Percentiles rank a stretch among this genome's conserved stretches.
These are phyloP conservation scores for Talpa occidentalis DNA, from an alignment of 2,113 vertebrate species.

Conservation along the genomic window DNA sequence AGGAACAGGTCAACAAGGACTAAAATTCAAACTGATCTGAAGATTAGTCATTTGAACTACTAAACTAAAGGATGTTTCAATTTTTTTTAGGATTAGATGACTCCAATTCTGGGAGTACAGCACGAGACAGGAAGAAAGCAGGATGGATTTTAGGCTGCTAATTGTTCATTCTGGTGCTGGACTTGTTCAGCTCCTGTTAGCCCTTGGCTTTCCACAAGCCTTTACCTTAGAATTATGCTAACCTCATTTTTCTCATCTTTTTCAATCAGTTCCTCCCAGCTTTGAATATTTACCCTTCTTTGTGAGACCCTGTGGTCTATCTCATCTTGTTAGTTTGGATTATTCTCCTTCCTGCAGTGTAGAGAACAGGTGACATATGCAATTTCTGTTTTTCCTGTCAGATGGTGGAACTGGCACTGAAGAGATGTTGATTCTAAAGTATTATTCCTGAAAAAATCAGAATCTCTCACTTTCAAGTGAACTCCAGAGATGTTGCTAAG, in stretches of 20 bases:
- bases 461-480: not conserved
- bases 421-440: conserved; percentile 36
- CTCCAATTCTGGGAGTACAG: not conserved
- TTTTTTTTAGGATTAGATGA: not conserved
- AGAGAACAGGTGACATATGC: not conserved
- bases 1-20: not conserved
- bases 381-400: conserved; percentile 65
- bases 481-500: not conserved
- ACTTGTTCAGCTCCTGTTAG: not conserved
- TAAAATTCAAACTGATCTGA: not conserved
- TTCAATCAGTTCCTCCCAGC: not conserved
- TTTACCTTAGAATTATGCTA: not conserved
- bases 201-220: not conserved
- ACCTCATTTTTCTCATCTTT: conserved; percentile 19
- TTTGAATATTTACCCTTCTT: not conserved
- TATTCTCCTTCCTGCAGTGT: not conserved
- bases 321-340: not conserved
- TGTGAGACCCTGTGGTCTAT: not conserved
- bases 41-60: not conserved
- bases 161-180: not conserved
- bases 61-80: not conserved
- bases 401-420: conserved; percentile 43
- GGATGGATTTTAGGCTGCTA: not conserved
- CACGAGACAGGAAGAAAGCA: not conserved
- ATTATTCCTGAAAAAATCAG: not conserved